These are phyloP conservation scores for Drosophila mojavensis DNA, from an alignment of 1,140 invertebrate species.

Conservation along the genomic window DNA sequence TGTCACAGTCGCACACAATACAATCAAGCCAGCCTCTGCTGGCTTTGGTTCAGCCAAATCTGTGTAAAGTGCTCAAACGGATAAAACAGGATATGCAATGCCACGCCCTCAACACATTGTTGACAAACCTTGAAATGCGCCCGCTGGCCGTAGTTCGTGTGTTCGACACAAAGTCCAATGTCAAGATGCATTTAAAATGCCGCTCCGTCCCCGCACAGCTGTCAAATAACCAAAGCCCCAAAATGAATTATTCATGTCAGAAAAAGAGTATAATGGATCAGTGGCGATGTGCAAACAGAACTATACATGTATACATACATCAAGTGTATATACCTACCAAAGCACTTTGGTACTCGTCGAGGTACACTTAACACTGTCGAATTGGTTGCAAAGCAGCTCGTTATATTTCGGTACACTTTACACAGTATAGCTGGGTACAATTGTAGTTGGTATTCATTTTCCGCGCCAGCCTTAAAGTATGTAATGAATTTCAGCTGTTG, in stretches of 20 bases:
- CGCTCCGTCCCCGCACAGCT: constrained; percentile 2
- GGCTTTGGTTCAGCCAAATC: neutral
- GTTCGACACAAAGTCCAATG: constrained; percentile 48
- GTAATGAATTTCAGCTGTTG: constrained; percentile 24
- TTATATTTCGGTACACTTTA: neutral
- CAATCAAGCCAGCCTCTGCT: too few relatives aligned
- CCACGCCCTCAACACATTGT: constrained; percentile 7
- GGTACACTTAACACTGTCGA: neutral
- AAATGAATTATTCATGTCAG: constrained; percentile 72
- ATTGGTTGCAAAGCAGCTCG: neutral
- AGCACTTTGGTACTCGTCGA: neutral
- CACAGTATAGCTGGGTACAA: neutral
- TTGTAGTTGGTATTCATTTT: constrained; percentile 1
- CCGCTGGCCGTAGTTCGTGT: neutral
- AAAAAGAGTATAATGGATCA: constrained; percentile 10
- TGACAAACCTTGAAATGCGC: constrained; percentile 43
- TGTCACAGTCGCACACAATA: too few relatives aligned
- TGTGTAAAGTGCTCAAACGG: constrained; percentile 10
- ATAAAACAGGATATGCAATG: constrained; percentile 18
- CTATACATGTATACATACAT: neutral
- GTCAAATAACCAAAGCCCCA: constrained; percentile 55
- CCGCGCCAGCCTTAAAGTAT: constrained; percentile 43
- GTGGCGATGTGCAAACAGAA: neutral
- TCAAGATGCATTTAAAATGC: constrained; percentile 60
- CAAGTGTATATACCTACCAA: too few relatives aligned